phyloP scores from a whole-genome alignment of 2,888 invertebrate species.

The Bombyx huttoni region DNA sequence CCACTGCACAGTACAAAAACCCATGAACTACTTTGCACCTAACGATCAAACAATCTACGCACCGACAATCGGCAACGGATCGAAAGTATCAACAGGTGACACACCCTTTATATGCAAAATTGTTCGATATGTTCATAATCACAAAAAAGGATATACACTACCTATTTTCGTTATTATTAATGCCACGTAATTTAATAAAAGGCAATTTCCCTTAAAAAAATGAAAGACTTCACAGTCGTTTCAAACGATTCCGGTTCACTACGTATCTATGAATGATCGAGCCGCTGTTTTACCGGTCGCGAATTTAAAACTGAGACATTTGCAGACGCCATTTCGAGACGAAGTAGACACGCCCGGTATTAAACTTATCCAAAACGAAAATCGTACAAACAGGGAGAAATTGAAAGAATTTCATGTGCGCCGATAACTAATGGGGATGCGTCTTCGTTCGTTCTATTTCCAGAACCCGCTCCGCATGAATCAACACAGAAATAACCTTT shows the following conservation, averaged over 20 bases:
- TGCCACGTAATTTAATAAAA: too few relatives aligned
- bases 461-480: slow-evolving; percentile 69
- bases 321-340: slow-evolving; percentile 64
- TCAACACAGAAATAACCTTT: slow-evolving; percentile 72
- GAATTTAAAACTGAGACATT: slow-evolving; percentile 56
- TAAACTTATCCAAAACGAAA: slow-evolving; percentile 9
- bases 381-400: slow-evolving; percentile 17
- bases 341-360: slow-evolving; percentile 56
- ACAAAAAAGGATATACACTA: too few relatives aligned
- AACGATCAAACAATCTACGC: slow-evolving; percentile 21
- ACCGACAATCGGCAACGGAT: slow-evolving; percentile 14
- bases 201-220: slow-evolving; percentile 5
- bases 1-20: slow-evolving; percentile 40
- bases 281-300: slow-evolving; percentile 53
- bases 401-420: slow-evolving; percentile 43
- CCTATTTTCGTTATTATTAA: too few relatives aligned
- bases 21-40: slow-evolving; percentile 20
- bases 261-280: slow-evolving; percentile 20
- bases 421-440: slow-evolving; percentile 49
- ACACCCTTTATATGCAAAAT: slow-evolving; percentile 41
- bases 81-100: slow-evolving; percentile 56
- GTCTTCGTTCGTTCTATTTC: slow-evolving; percentile 64
- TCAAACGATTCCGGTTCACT: slow-evolving; percentile 22
- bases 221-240: slow-evolving; percentile 7
- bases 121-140: slow-evolving; percentile 4